Evolutionary conservation across 2,888 invertebrate genomes (phyloP).

Genomic region (Diarsia rubi): DNA sequence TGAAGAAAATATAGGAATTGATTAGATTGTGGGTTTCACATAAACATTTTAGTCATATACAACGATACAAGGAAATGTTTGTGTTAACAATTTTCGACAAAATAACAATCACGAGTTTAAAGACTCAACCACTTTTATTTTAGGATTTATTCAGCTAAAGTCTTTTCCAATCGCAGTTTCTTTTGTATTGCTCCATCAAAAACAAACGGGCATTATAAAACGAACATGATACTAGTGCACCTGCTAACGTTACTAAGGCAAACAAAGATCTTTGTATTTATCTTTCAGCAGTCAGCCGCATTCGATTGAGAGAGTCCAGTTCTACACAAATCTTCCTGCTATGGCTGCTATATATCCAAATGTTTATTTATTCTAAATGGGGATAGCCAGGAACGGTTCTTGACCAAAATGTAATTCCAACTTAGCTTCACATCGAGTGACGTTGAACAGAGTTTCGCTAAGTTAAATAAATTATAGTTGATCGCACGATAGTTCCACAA

Average conservation of each 20-base stretch:
- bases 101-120: neutral
- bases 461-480: constrained; percentile 55
- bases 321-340: constrained; percentile 43
- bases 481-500: constrained; percentile 31
- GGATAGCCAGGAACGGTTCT: constrained; percentile 71
- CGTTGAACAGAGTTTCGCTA: constrained; percentile 67
- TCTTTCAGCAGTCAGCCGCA: constrained; percentile 24
- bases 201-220: constrained; percentile 6
- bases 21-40: constrained; percentile 50
- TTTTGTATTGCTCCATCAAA: constrained; percentile 7
- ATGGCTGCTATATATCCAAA: constrained; percentile 35
- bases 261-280: constrained; percentile 54
- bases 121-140: neutral
- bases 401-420: constrained; percentile 72
- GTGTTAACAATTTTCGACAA: constrained; percentile 1
- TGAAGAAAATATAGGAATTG: constrained; percentile 30
- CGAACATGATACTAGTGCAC: constrained; percentile 38
- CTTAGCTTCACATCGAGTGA: constrained; percentile 66
- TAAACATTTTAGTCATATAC: constrained; percentile 49
- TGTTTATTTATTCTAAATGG: constrained; percentile 74
- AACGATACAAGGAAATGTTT: constrained; percentile 57
- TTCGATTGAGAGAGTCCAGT: constrained; percentile 59
- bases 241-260: constrained; percentile 53
- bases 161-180: neutral
- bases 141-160: neutral